Evolutionary conservation across 2,888 invertebrate genomes (phyloP), one percentile per base, ranked within the genome.

Genomic region (Scaptomyza caliginosa): DNA sequence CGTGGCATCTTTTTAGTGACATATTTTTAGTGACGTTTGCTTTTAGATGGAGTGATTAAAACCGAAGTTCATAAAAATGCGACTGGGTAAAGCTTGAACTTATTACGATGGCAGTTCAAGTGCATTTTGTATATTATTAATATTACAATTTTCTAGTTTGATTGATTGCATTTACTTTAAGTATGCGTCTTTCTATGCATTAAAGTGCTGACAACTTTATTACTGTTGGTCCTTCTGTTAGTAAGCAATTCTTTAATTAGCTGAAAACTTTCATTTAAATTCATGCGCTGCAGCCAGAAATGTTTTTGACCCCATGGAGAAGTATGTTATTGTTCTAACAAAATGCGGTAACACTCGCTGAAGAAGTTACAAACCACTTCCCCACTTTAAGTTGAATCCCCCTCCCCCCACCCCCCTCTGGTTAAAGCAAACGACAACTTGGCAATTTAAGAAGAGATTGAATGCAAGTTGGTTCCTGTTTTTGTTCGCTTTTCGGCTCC

Each of bases 371-470:
- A 10, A 11, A 10, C 30, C 24, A 30, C 36, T 21, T 30, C 11
- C 23, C 30, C 7, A 3, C 45, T 8, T 3, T 2, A 8, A 8
- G 7, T 11, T n/a, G n/a, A 8, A 11, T 8, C 6, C 38, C 11
- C 16, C 34, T 8, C 13, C 10, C n/a, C n/a, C n/a, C n/a, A n/a
- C n/a, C n/a, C n/a, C n/a, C n/a, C 16, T 13, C n/a, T 36, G 17
- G 23, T n/a, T 57, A 21, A 34, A 21, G 21, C 45, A 74, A 69
- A 60, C 58, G 60, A 66, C 48, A 66, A 55, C 43, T 56, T 58
- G 43, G 67, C 45, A 51, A 67, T 70, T 71, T 34, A 46, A 42
- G 40, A 23, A 54, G 56, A 67, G 57, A 71, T 63, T 74, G 67
- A 71, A 60, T 54, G 57, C 59, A 51, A 40, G 40, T 52, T 16